These are phyloP conservation scores for Drosophila demipolita DNA, from an alignment of 2,888 invertebrate species.

Conservation along the genomic window DNA sequence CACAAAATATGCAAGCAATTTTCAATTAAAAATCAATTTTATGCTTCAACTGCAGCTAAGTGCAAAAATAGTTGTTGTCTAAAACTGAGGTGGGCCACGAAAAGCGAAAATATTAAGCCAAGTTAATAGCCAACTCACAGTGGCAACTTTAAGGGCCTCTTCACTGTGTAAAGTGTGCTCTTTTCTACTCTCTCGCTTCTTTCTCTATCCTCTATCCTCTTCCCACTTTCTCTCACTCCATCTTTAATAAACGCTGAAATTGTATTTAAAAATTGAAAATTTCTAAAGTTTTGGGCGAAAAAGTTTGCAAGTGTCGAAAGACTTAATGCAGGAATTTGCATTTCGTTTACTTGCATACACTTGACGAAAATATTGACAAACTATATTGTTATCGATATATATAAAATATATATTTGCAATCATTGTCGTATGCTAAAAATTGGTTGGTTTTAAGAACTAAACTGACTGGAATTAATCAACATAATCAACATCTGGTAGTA, in stretches of 20 bases:
- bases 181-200: not conserved
- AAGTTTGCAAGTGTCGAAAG: slow-evolving; percentile 67
- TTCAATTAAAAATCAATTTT: slow-evolving; percentile 82
- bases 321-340: slow-evolving; percentile 58
- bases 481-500: not conserved
- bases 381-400: too few species aligned
- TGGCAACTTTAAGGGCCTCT: slow-evolving; percentile 29
- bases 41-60: slow-evolving; percentile 79
- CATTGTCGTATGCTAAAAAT: not conserved
- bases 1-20: slow-evolving; percentile 79
- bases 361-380: not conserved
- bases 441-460: not conserved
- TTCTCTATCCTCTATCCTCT: not conserved
- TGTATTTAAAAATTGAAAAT: slow-evolving; percentile 49
- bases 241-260: slow-evolving; percentile 34
- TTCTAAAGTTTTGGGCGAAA: slow-evolving; percentile 22
- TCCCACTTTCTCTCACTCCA: too few species aligned
- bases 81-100: slow-evolving; percentile 44
- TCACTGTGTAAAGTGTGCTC: not conserved
- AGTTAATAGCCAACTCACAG: slow-evolving; percentile 36
- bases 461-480: not conserved
- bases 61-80: slow-evolving; percentile 64
- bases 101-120: slow-evolving; percentile 47
- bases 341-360: slow-evolving; percentile 20
- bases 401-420: not conserved